Conservation (phyloP, 2,888 invertebrate species). For the Caenorhabditis virilis region DNA sequence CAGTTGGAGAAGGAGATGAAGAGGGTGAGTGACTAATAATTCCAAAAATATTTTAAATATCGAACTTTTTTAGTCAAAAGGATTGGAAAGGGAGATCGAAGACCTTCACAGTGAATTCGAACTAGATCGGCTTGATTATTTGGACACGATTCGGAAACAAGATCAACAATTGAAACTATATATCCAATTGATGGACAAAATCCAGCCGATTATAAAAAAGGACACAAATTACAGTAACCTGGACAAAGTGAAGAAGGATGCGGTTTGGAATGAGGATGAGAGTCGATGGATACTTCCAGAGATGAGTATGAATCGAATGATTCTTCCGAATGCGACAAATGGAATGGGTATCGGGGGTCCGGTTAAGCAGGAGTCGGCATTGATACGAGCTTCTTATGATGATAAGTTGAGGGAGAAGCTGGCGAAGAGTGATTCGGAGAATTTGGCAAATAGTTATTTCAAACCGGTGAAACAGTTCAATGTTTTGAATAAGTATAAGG, state of each 20-base stretch:
- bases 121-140: constrained; percentile 80
- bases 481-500: constrained; percentile 74
- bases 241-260: constrained; percentile 76
- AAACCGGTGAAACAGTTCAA: constrained; percentile 76
- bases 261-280: constrained; percentile 80
- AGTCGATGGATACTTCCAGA: constrained; percentile 75
- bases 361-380: constrained; percentile 6
- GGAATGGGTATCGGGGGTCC: constrained; percentile 19
- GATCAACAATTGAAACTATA: constrained; percentile 77
- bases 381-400: constrained; percentile 34
- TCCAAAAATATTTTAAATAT: no score
- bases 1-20: constrained; percentile 74
- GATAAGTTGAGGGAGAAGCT: constrained; percentile 65
- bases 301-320: constrained; percentile 75
- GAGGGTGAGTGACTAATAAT: no score
- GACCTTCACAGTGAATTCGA: constrained; percentile 84
- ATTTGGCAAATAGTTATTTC: constrained; percentile 79
- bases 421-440: constrained; percentile 73
- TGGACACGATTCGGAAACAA: constrained; percentile 79
- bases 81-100: constrained; percentile 78
- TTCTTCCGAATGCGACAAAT: constrained; percentile 75
- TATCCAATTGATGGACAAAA: constrained; percentile 70
- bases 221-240: constrained; percentile 73
- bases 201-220: constrained; percentile 75
- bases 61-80: no score